Evolutionary conservation across 2,888 invertebrate genomes (phyloP), one percentile per base, ranked within the genome.

Genomic region (Dolomedes plantarius): DNA sequence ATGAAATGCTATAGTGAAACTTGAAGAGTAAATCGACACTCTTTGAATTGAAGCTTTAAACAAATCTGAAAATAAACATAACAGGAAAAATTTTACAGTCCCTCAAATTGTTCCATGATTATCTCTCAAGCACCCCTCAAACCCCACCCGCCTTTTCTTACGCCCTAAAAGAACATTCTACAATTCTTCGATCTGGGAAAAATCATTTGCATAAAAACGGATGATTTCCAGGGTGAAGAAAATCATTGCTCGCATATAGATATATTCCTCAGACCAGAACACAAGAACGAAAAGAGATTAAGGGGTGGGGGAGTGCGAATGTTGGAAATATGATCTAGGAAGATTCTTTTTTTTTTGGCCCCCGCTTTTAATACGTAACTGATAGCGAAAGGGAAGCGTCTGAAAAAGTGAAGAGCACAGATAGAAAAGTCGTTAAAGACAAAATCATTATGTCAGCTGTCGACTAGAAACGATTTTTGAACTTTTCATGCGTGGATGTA

Each of bases 371-470:
- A 32, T 62, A 28, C 39, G 1, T 27, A 32, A 79, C 39, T 28
- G 65, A 29, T 3, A 31, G 65, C 31, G 41, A 64, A 23, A n/a
- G 41, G 11, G 16, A 39, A 64, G 71, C 16, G 68, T 36, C 50
- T 29, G 56, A 23, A n/a, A 28, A 36, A 9, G 64, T 41, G 64
- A 62, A 29, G 11, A 28, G 32, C 19, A 65, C 29, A 65, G 72
- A 72, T 46, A 39, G 75, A 82, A 62, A 75, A 82, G 68, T 82
- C 81, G 74, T 82, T 82, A 82, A 75, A 75, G 81, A 75, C 81
- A 69, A 82, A 82, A 82, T 82, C 81, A 82, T 82, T 82, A 82
- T 82, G 81, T 82, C 81, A 69, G 75, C 50, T 69, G 75, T 69
- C 69, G 74, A 32, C 46, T 74, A 68, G 64, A 75, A 82, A 75